A percentile compares a stretch with the other conserved stretches of the same genome.
Evolutionary conservation across 2,113 vertebrate genomes (phyloP).

Genomic region (Paedocypris sp.): DNA sequence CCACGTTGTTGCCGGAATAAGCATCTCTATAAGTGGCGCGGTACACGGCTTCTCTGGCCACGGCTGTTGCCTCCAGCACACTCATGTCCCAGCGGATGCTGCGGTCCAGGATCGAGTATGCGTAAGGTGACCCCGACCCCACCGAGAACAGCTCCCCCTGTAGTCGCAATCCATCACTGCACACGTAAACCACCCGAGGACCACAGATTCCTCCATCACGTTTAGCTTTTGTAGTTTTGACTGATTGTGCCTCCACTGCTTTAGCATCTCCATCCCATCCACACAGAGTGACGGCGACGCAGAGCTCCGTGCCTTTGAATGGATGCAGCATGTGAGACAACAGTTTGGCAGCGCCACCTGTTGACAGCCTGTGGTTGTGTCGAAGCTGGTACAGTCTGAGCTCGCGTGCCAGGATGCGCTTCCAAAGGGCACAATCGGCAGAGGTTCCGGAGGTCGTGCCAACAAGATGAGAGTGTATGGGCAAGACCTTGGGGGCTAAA

Average conservation of each 20-base stretch:
- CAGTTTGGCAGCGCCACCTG: constrained; percentile 66
- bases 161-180: constrained; percentile 69
- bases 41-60: constrained; percentile 71
- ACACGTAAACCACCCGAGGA: constrained; percentile 70
- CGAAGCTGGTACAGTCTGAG: constrained; percentile 68
- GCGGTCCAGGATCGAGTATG: constrained; percentile 69
- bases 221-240: too few species aligned
- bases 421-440: constrained; percentile 70
- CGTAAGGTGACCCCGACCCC: constrained; percentile 78
- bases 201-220: constrained; percentile 45
- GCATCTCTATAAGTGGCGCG: constrained; percentile 72
- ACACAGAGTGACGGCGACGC: constrained; percentile 73
- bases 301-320: constrained; percentile 70
- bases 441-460: constrained; percentile 77
- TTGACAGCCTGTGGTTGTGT: constrained; percentile 59
- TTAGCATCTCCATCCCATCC: constrained; percentile 68
- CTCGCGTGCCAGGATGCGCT: constrained; percentile 64
- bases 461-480: constrained; percentile 72
- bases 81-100: constrained; percentile 61
- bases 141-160: constrained; percentile 69
- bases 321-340: constrained; percentile 66
- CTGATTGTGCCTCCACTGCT: background rate
- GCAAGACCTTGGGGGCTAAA: constrained; percentile 65
- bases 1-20: constrained; percentile 75
- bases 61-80: constrained; percentile 53